A percentile compares a stretch with the other conserved stretches of the same genome.
Conservation (phyloP, 2,797 vertebrate genomes). For the Pachyuromys duprasi region DNA sequence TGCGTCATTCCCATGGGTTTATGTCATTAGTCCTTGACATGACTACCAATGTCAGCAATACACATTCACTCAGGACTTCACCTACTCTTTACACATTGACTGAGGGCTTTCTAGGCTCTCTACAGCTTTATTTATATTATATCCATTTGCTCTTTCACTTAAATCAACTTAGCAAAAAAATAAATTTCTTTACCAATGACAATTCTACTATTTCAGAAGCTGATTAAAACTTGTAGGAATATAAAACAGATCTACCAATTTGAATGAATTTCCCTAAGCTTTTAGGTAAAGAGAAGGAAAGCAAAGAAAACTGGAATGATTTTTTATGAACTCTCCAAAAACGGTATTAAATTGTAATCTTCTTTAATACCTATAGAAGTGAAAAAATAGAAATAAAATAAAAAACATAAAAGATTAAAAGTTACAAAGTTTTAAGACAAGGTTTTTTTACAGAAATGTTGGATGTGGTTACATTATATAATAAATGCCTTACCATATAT, state of each 20-base stretch:
- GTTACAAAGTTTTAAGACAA: not conserved
- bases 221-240: constrained; percentile 45
- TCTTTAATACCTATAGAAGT: not conserved
- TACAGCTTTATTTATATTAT: constrained; percentile 9
- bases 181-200: not conserved
- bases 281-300: constrained; percentile 29
- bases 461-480: not conserved
- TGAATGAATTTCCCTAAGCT: not conserved
- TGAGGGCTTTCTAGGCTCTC: not conserved
- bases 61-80: not conserved
- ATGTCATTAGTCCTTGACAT: not conserved
- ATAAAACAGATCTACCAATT: constrained; percentile 23
- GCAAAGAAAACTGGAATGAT: not conserved
- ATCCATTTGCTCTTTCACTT: constrained; percentile 8
- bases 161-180: constrained; percentile 23
- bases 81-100: not conserved
- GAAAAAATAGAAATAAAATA: not conserved
- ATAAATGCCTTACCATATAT: too few species aligned
- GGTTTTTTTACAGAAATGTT: not conserved
- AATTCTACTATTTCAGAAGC: not conserved
- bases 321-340: not conserved
- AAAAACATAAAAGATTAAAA: not conserved
- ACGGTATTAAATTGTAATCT: not conserved
- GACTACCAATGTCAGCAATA: not conserved
- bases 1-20: not conserved